Conservation (phyloP, 2,888 invertebrate species). For the Atrina japonica region DNA sequence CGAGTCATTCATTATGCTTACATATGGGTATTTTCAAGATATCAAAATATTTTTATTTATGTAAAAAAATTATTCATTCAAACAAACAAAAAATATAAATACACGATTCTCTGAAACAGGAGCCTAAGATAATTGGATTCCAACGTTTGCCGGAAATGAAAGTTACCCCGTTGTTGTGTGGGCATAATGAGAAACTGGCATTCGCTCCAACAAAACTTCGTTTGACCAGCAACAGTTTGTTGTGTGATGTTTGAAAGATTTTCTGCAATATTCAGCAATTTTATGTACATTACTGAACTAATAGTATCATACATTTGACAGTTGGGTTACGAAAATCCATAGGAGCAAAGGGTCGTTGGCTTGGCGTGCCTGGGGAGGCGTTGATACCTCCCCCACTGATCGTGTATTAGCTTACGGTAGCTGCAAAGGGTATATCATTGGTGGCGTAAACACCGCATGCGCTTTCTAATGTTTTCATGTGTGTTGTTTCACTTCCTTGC, state of each 20-base stretch:
- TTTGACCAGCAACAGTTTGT: neutral
- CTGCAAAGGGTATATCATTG: conserved; percentile 31
- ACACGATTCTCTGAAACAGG: too few relatives aligned
- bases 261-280: neutral
- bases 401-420: conserved; percentile 28
- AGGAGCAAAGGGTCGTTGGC: conserved; percentile 63
- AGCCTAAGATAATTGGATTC: too few relatives aligned
- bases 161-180: too few relatives aligned
- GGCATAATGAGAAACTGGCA: too few relatives aligned
- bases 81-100: too few relatives aligned
- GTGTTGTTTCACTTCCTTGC: conserved; percentile 2
- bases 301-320: conserved; percentile 22
- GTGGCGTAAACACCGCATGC: conserved; percentile 12
- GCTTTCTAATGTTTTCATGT: conserved; percentile 12
- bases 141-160: too few relatives aligned
- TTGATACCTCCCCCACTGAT: conserved; percentile 32
- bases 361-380: conserved; percentile 59
- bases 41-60: too few relatives aligned
- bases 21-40: too few relatives aligned
- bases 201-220: neutral
- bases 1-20: too few relatives aligned
- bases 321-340: conserved; percentile 51
- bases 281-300: neutral
- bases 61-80: too few relatives aligned
- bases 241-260: neutral